These are phyloP conservation scores for Charadrius vociferus DNA, from an alignment of 2,113 vertebrate species.

Conservation along the genomic window DNA sequence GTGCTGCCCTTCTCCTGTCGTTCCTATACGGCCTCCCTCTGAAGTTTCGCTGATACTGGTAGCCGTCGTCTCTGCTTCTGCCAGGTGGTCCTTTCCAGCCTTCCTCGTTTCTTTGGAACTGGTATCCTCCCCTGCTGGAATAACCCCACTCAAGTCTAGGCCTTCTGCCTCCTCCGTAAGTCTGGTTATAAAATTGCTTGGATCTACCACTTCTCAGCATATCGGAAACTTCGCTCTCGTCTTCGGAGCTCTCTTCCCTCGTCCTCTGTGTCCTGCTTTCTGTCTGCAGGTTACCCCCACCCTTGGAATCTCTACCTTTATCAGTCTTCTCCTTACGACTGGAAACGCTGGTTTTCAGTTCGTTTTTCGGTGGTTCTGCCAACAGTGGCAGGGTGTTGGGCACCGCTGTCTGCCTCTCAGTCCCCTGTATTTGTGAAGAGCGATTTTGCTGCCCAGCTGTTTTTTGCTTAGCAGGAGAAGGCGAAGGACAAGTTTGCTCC, in stretches of 20 bases:
- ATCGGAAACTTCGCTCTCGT: constrained; percentile 76
- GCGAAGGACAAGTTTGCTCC: not conserved
- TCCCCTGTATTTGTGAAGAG: not conserved
- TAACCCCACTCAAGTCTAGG: constrained; percentile 75
- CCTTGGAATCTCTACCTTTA: constrained; percentile 58
- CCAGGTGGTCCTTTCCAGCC: constrained; percentile 75
- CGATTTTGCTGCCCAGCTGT: not conserved
- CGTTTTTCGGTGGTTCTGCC: constrained; percentile 28
- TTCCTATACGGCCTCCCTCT: constrained; percentile 74
- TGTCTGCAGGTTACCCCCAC: not conserved
- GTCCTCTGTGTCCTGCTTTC: constrained; percentile 68
- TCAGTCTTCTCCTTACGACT: constrained; percentile 67
- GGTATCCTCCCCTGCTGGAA: constrained; percentile 74
- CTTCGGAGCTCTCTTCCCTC: constrained; percentile 80
- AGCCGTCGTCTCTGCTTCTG: constrained; percentile 75
- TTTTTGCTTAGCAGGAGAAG: constrained; percentile 27
- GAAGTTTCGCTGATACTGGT: constrained; percentile 69
- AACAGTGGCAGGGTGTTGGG: not conserved
- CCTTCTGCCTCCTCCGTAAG: constrained; percentile 72
- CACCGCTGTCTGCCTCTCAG: not conserved
- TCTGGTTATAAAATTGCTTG: constrained; percentile 82
- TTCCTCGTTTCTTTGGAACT: constrained; percentile 73
- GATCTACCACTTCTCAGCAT: constrained; percentile 78
- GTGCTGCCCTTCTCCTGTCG: constrained; percentile 71
- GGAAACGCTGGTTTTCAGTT: constrained; percentile 18